Evolutionary conservation across 1,140 invertebrate genomes (phyloP).

Genomic region (Drosophila rhopaloa): DNA sequence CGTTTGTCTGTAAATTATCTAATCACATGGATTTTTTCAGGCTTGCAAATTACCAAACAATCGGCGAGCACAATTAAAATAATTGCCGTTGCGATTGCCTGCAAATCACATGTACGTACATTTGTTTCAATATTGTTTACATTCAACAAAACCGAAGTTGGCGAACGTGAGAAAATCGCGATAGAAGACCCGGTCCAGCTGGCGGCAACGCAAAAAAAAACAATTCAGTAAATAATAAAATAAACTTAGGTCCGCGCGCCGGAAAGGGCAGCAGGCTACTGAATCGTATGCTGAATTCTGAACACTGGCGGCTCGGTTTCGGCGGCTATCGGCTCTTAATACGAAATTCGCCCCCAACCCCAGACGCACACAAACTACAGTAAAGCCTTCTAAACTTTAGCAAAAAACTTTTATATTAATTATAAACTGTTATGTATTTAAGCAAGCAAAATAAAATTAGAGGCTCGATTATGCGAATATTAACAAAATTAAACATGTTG

Average conservation of each 20-base stretch:
- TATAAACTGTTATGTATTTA: no score
- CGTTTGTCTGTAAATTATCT: constrained; percentile 68
- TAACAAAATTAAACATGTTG: no score
- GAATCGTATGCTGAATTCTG: constrained; percentile 9
- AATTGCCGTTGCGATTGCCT: constrained; percentile 18
- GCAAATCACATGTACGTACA: constrained; percentile 29
- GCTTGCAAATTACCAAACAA: constrained; percentile 41
- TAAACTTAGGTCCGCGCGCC: constrained; percentile 56
- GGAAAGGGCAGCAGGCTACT: constrained; percentile 64
- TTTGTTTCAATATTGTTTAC: constrained; percentile 55
- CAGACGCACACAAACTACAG: constrained; percentile 20
- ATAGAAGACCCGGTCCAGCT: constrained; percentile 23
- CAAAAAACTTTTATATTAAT: neutral
- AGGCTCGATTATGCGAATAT: no score
- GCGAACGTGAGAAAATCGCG: constrained; percentile 36
- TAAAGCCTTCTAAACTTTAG: neutral
- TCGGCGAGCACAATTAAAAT: constrained; percentile 33
- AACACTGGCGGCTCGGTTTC: constrained; percentile 37
- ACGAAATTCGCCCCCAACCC: constrained; percentile 29
- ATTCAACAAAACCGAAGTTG: constrained; percentile 44
- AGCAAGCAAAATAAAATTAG: no score
- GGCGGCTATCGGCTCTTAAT: constrained; percentile 50
- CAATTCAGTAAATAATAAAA: constrained; percentile 35
- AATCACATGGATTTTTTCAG: constrained; percentile 62
- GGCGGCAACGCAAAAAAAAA: constrained; percentile 29